These are phyloP conservation scores for Aromia moschata DNA, from an alignment of 2,888 invertebrate genomes.

Conservation along the genomic window DNA sequence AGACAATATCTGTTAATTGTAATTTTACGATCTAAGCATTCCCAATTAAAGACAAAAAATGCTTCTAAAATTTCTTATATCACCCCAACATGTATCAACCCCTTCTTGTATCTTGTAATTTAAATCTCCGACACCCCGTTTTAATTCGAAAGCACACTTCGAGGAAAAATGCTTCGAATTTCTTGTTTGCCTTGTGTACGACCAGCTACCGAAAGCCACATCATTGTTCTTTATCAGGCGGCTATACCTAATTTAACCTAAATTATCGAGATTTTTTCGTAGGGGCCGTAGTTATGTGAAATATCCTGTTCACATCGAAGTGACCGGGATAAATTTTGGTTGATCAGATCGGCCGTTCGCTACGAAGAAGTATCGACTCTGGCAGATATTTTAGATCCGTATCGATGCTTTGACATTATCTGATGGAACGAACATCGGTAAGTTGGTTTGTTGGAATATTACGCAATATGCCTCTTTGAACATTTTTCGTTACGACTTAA, in stretches of 20 bases:
- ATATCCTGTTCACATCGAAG: constrained; percentile 24
- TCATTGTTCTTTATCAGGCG: constrained; percentile 35
- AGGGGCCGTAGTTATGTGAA: constrained; percentile 28
- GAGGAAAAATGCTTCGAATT: constrained; percentile 21
- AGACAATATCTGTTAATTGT: constrained; percentile 12
- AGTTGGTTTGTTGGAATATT: constrained; percentile 14
- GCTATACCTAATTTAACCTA: constrained; percentile 40
- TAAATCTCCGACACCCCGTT: constrained; percentile 37
- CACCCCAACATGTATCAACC: constrained; percentile 28
- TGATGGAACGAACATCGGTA: constrained; percentile 12
- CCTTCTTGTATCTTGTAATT: constrained; percentile 26
- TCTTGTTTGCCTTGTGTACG: constrained; percentile 25
- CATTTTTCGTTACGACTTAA: too few species aligned
- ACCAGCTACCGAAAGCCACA: constrained; percentile 36
- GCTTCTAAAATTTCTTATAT: constrained; percentile 19
- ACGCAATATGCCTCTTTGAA: too few species aligned
- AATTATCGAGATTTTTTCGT: constrained; percentile 30
- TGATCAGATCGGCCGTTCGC: constrained; percentile 17
- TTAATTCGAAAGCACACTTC: constrained; percentile 21
- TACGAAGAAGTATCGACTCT: constrained; percentile 22
- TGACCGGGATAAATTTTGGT: constrained; percentile 12
- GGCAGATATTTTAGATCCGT: constrained; percentile 25
- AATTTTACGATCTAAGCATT: constrained; percentile 21
- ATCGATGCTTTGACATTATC: constrained; percentile 18
- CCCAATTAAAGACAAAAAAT: constrained; percentile 29